A percentile compares a stretch with the other conserved stretches of the same genome.
Evolutionary conservation across 37 sponge, comb jelly and placozoan species (phyloP).

Genomic region (Amphimedon queenslandica): DNA sequence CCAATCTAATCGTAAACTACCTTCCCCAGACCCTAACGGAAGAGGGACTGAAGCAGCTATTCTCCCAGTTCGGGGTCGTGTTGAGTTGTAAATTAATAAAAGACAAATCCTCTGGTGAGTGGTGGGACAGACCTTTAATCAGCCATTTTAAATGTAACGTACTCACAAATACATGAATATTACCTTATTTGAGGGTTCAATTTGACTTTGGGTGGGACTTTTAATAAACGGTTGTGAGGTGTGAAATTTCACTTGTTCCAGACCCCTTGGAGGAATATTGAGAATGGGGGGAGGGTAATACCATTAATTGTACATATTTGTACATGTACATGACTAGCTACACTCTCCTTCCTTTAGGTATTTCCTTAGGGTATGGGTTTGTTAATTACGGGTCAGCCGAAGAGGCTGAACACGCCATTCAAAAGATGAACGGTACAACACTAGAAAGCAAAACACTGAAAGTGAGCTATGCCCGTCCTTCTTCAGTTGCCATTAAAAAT

Average conservation of each 20-base stretch:
- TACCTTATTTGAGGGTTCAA: too few relatives aligned
- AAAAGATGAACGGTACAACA: constrained; percentile 65
- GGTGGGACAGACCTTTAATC: too few relatives aligned
- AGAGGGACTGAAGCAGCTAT: constrained; percentile 67
- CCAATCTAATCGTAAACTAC: constrained; percentile 95
- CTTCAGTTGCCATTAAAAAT: constrained; percentile 76
- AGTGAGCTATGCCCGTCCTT: constrained; percentile 92
- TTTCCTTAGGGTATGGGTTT: constrained; percentile 87
- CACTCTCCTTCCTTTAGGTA: too few relatives aligned
- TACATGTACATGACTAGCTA: too few relatives aligned
- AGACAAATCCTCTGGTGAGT: constrained; percentile 70
- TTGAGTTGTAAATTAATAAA: constrained; percentile 83
- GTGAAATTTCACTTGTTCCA: too few relatives aligned
- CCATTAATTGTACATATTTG: too few relatives aligned
- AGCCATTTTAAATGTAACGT: too few relatives aligned
- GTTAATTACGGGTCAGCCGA: constrained; percentile 55
- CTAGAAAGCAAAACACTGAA: constrained; percentile 78
- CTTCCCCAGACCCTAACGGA: constrained; percentile 77
- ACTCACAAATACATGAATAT: too few relatives aligned
- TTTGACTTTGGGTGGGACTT: too few relatives aligned
- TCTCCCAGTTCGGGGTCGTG: constrained; percentile 57
- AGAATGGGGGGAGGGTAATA: too few relatives aligned
- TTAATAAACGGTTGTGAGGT: too few relatives aligned
- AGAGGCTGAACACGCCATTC: constrained; percentile 72
- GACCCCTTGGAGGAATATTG: too few relatives aligned